These are phyloP conservation scores for Botia kubotai DNA, from an alignment of 2,797 vertebrate species.

Conservation along the genomic window DNA sequence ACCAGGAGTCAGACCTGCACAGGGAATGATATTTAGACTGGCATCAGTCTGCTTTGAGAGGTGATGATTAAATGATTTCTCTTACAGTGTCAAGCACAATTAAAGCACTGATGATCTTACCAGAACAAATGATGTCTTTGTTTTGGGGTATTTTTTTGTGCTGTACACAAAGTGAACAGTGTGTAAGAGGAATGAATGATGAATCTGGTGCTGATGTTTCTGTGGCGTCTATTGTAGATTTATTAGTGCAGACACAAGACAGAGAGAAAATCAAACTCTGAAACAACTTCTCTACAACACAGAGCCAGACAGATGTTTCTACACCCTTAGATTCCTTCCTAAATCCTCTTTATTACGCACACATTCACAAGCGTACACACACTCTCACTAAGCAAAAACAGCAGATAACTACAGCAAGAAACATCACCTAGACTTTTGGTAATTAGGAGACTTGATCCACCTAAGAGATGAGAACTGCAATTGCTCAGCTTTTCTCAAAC, in stretches of 20 bases:
- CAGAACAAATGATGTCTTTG: too few species aligned
- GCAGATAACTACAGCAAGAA: constrained; percentile 32
- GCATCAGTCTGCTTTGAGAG: constrained; percentile 59
- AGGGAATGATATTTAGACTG: constrained; percentile 53
- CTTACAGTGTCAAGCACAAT: constrained; percentile 26
- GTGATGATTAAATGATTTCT: constrained; percentile 36
- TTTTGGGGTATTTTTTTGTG: constrained; percentile 31
- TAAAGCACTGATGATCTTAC: not conserved
- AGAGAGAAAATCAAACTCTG: not conserved
- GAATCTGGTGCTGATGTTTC: constrained; percentile 8
- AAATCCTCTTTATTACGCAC: constrained; percentile 30
- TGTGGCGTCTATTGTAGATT: not conserved
- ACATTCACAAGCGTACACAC: not conserved
- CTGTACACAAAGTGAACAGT: constrained; percentile 1
- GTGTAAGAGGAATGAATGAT: constrained; percentile 6
- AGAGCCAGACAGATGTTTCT: not conserved
- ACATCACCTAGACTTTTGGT: constrained; percentile 35
- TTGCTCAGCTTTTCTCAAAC: constrained; percentile 12
- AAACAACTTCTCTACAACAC: too few species aligned
- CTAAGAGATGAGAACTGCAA: constrained; percentile 27
- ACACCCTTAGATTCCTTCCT: not conserved
- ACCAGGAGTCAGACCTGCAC: constrained; percentile 59
- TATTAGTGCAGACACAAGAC: not conserved
- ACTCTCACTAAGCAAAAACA: constrained; percentile 11
- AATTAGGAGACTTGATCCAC: constrained; percentile 50